Conservation (phyloP, 2,797 vertebrate genomes). For the Microhierax caerulescens region DNA sequence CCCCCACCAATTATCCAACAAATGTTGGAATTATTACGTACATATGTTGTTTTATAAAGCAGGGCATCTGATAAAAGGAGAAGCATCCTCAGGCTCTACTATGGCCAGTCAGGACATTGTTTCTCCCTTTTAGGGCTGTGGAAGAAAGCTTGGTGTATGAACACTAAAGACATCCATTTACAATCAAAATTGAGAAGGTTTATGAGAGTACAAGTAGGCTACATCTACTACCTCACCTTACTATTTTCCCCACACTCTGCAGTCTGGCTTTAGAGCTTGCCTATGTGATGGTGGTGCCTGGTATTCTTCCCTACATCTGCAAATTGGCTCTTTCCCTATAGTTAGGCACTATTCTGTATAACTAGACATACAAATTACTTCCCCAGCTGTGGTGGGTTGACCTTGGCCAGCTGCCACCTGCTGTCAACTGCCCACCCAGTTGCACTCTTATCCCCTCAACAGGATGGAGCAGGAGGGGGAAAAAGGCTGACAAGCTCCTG, state of each 20-base stretch:
- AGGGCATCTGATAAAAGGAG: background rate
- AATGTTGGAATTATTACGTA: background rate
- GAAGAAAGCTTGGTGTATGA: background rate
- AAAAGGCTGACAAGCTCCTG: background rate
- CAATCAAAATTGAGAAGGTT: background rate
- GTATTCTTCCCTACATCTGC: background rate
- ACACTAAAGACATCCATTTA: background rate
- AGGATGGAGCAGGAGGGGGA: fast-evolving
- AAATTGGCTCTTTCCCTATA: background rate
- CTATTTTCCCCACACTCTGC: background rate
- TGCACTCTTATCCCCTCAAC: background rate
- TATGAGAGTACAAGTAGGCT: background rate
- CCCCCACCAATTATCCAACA: background rate
- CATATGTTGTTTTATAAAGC: background rate
- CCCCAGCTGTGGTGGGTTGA: background rate
- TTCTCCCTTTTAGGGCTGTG: background rate
- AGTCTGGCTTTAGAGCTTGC: background rate
- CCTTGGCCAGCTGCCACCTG: background rate
- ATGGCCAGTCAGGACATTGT: background rate
- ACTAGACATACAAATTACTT: background rate
- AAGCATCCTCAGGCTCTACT: background rate
- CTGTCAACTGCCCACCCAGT: background rate
- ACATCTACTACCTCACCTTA: background rate
- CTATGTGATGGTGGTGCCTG: no score
- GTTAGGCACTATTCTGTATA: background rate